These are phyloP conservation scores for Dallia pectoralis DNA, from an alignment of 2,797 vertebrate genomes.

Conservation along the genomic window DNA sequence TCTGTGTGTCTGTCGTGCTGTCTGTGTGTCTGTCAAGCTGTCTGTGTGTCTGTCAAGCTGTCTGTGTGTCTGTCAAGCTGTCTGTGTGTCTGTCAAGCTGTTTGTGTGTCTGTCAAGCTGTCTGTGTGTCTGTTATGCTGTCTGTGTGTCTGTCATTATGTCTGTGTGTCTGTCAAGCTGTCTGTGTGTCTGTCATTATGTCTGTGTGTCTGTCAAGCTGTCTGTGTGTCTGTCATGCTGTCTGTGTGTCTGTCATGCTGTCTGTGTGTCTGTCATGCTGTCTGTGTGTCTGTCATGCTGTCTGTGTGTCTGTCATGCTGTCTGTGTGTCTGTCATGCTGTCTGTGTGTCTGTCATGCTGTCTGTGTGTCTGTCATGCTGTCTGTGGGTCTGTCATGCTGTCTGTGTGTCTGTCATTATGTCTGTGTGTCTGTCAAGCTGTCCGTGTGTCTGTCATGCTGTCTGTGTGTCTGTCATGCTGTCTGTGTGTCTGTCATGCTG, in stretches of 20 bases:
- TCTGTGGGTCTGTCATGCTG: too few species aligned
- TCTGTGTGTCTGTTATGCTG: too few species aligned
- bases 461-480: conserved; percentile 4
- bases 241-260: conserved; percentile 5
- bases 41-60: too few species aligned
- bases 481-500: neutral
- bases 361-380: conserved; percentile 12
- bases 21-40: too few species aligned
- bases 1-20: conserved; percentile 14
- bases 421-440: conserved; percentile 4
- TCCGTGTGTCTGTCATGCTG: conserved; percentile 13
- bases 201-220: too few species aligned
- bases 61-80: conserved; percentile 4
- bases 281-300: too few species aligned
- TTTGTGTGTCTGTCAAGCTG: too few species aligned
- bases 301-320: too few species aligned
- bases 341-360: conserved; percentile 5
- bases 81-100: conserved; percentile 13
- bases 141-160: too few species aligned
- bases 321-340: too few species aligned
- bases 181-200: conserved; percentile 15
- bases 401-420: too few species aligned
- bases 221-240: too few species aligned
- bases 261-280: conserved; percentile 15
- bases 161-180: conserved; percentile 4